These are phyloP conservation scores for Amblyornis subalaris DNA, from an alignment of 2,113 vertebrate species.

Conservation along the genomic window DNA sequence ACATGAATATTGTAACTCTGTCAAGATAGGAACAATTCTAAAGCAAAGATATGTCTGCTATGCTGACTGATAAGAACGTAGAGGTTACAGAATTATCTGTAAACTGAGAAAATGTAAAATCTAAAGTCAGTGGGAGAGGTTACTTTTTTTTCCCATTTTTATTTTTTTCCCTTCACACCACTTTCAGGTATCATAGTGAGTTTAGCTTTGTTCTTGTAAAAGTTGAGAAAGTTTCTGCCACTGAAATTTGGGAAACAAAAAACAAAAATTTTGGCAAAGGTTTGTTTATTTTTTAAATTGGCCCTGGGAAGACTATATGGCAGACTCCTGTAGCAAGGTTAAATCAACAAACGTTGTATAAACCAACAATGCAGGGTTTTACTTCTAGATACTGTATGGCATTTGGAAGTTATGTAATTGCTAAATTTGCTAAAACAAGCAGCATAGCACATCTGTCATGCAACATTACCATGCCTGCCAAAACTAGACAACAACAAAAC, in stretches of 20 bases:
- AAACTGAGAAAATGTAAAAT: neutral
- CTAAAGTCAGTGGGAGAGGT: neutral
- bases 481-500: neutral
- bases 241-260: neutral
- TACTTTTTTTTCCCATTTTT: fast-evolving
- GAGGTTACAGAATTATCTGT: neutral
- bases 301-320: neutral
- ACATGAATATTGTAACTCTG: neutral
- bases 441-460: neutral
- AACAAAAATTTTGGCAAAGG: no score
- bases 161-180: fast-evolving
- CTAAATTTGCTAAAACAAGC: neutral
- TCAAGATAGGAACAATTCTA: neutral
- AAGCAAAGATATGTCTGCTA: neutral
- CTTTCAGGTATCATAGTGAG: fast-evolving
- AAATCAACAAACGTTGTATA: neutral
- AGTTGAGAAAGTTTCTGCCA: neutral
- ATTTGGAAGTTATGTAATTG: neutral
- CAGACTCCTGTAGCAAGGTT: neutral
- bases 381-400: neutral
- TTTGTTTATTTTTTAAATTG: neutral
- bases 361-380: neutral
- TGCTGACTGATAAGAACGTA: neutral
- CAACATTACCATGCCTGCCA: neutral
- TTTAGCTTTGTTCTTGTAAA: neutral